Evolutionary conservation across 2,888 invertebrate species (phyloP).

Genomic region (Halictus ligatus): DNA sequence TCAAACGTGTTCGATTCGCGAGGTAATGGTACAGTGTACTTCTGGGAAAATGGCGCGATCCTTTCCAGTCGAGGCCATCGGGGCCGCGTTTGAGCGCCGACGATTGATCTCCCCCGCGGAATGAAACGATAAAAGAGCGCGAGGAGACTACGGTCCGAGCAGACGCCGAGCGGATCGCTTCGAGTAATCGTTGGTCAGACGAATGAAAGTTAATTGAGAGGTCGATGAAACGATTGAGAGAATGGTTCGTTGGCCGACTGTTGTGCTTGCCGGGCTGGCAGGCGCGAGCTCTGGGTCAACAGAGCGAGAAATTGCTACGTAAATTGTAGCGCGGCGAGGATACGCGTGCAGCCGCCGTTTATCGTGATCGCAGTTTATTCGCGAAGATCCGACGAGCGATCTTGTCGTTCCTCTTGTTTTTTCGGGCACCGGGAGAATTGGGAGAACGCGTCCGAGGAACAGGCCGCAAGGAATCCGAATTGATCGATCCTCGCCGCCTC

Average conservation of each 20-base stretch:
- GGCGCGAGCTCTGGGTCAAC: conserved; percentile 1
- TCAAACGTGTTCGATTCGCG: background rate
- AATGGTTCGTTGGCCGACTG: conserved; percentile 40
- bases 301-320: conserved; percentile 16
- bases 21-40: background rate
- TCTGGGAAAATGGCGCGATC: too few relatives aligned
- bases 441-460: background rate
- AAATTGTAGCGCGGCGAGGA: conserved; percentile 8
- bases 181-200: conserved; percentile 26
- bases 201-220: conserved; percentile 62
- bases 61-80: background rate
- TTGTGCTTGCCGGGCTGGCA: conserved; percentile 17
- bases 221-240: conserved; percentile 58
- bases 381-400: background rate
- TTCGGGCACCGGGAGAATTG: background rate
- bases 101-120: background rate
- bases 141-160: background rate
- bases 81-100: background rate
- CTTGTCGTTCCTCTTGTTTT: background rate
- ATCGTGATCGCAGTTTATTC: background rate
- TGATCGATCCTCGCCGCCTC: conserved; percentile 26
- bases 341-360: conserved; percentile 6
- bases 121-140: background rate
- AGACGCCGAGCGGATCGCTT: conserved; percentile 10
- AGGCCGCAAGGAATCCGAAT: conserved; percentile 2